A percentile compares a stretch with the other conserved stretches of the same genome.
Evolutionary conservation across 1,140 invertebrate genomes (phyloP).

Genomic region (Drosophila nigromelanica): DNA sequence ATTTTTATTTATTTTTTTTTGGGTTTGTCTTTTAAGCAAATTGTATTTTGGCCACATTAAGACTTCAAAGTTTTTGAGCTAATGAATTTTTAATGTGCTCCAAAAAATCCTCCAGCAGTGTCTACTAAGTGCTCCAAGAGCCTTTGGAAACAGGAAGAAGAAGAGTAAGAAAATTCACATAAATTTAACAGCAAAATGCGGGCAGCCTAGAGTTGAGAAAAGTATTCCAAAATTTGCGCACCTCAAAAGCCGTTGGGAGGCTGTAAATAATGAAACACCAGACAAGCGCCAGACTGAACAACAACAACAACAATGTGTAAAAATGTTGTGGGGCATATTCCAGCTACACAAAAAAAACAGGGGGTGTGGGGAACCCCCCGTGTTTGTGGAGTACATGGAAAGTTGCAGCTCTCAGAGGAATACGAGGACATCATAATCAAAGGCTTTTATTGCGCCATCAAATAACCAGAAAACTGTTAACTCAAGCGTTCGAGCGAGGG

Average conservation of each 20-base stretch:
- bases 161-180: constrained; percentile 53
- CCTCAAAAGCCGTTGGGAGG: constrained; percentile 37
- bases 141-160: background rate
- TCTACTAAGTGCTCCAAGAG: constrained; percentile 19
- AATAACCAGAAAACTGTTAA: constrained; percentile 67
- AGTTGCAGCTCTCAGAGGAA: constrained; percentile 55
- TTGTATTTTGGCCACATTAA: constrained; percentile 28
- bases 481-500: constrained; percentile 36
- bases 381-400: constrained; percentile 8
- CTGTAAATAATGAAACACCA: constrained; percentile 77
- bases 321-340: background rate
- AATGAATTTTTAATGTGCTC: constrained; percentile 69
- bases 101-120: constrained; percentile 30
- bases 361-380: background rate
- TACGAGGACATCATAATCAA: constrained; percentile 65
- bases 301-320: constrained; percentile 36
- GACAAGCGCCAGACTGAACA: constrained; percentile 68
- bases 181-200: constrained; percentile 53
- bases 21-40: background rate
- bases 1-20: background rate
- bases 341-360: constrained; percentile 2
- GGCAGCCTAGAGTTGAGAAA: constrained; percentile 16
- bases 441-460: constrained; percentile 68
- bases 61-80: constrained; percentile 33
- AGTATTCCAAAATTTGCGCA: constrained; percentile 16